Conservation (phyloP, 2,888 invertebrate genomes). For the Listrodromus nycthemerus region DNA sequence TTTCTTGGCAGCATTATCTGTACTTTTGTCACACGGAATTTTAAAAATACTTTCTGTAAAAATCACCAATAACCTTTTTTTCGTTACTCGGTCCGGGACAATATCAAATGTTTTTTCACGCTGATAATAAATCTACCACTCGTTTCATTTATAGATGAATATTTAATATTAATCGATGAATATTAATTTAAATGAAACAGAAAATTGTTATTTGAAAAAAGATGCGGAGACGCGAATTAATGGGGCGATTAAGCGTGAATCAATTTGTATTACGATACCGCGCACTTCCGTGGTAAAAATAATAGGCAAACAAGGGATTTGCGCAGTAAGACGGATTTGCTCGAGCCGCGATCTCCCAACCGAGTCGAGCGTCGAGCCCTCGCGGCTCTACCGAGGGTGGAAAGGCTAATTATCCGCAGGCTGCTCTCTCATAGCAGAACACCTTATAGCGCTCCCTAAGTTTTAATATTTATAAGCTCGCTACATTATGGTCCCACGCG, state of each 20-base stretch:
- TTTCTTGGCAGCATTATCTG: no score
- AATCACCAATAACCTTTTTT: no score
- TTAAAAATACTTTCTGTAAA: no score
- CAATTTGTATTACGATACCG: slow-evolving; percentile 1
- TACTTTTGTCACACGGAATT: no score
- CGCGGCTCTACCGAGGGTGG: not conserved
- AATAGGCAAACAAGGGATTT: not conserved
- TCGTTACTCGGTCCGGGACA: no score
- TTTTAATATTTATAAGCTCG: slow-evolving; percentile 31
- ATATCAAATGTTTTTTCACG: no score
- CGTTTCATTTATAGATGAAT: no score
- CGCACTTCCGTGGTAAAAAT: not conserved
- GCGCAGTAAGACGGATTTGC: not conserved
- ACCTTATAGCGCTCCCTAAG: not conserved
- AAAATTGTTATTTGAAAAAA: not conserved
- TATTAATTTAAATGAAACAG: not conserved
- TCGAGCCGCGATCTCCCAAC: not conserved
- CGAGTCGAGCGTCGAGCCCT: not conserved
- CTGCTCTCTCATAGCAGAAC: not conserved
- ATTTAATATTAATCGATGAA: no score
- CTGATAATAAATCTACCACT: no score
- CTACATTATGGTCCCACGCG: not conserved
- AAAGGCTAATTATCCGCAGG: slow-evolving; percentile 37
- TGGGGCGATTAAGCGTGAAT: slow-evolving; percentile 3
- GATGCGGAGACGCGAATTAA: not conserved